Evolutionary conservation across 2,888 invertebrate genomes (phyloP).

Genomic region (Caenorhabditis angaria): DNA sequence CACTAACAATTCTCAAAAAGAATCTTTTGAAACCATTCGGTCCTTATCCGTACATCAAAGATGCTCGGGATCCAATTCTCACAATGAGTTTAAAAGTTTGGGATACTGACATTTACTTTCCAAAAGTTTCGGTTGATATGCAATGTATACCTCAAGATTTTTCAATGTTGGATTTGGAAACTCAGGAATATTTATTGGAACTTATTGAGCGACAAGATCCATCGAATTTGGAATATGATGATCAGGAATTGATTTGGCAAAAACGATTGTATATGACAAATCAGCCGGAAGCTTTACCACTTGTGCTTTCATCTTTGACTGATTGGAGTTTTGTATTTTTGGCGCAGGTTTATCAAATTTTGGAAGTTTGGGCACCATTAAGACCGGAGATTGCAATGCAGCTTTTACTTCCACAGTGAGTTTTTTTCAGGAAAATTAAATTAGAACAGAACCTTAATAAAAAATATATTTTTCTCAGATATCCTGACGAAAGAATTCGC

Average conservation of each 20-base stretch:
- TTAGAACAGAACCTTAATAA: too few relatives aligned
- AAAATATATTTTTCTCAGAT: constrained; percentile 77
- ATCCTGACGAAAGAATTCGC: constrained; percentile 89
- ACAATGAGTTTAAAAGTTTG: constrained; percentile 61
- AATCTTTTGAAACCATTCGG: constrained; percentile 66
- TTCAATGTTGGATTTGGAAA: constrained; percentile 70
- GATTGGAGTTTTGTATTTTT: constrained; percentile 52
- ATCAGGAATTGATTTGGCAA: constrained; percentile 74
- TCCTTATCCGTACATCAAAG: constrained; percentile 58
- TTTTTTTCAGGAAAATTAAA: too few relatives aligned
- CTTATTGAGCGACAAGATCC: constrained; percentile 72
- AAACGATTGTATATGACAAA: constrained; percentile 73
- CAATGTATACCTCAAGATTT: constrained; percentile 61
- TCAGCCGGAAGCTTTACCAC: constrained; percentile 72
- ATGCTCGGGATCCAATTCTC: constrained; percentile 59
- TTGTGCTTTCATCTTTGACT: constrained; percentile 46
- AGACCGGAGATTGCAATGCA: constrained; percentile 90
- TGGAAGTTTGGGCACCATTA: constrained; percentile 84
- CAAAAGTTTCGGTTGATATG: constrained; percentile 41
- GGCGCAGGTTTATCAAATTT: constrained; percentile 80
- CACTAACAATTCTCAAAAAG: constrained; percentile 43
- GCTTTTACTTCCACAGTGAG: constrained; percentile 87
- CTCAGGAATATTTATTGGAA: constrained; percentile 71
- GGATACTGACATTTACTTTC: constrained; percentile 62
- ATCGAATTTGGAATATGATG: constrained; percentile 71